Percentiles rank a stretch among this genome's conserved stretches.
Evolutionary conservation across 2,888 invertebrate genomes (phyloP).

Genomic region (Monochamus alternatus): DNA sequence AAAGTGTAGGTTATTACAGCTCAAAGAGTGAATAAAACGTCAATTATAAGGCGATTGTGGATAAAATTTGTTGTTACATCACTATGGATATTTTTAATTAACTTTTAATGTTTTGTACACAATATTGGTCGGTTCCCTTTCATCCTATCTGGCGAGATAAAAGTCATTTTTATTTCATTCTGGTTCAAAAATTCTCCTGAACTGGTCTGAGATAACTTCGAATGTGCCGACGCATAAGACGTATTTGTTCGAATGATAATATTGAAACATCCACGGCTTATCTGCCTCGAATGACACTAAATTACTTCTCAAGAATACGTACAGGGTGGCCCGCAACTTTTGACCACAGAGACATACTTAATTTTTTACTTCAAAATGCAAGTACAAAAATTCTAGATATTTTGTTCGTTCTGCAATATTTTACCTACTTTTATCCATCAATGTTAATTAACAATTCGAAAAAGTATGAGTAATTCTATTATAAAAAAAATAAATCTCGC

Average conservation of each 20-base stretch:
- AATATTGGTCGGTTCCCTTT: constrained; percentile 27
- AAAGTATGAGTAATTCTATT: too few relatives aligned
- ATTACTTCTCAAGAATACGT: background rate
- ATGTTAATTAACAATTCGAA: too few relatives aligned
- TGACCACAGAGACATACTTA: too few relatives aligned
- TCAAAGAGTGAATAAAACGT: too few relatives aligned
- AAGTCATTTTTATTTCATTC: constrained; percentile 31
- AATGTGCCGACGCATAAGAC: background rate
- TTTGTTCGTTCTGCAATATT: too few relatives aligned
- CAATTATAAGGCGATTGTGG: background rate
- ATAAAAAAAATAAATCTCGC: too few relatives aligned
- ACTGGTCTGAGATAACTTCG: constrained; percentile 24
- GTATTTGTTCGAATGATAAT: background rate
- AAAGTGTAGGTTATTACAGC: too few relatives aligned
- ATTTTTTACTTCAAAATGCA: too few relatives aligned
- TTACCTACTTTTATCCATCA: too few relatives aligned
- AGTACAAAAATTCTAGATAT: too few relatives aligned
- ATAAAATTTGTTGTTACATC: constrained; percentile 21
- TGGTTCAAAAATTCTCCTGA: constrained; percentile 34
- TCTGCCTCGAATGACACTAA: background rate
- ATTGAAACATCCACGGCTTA: background rate
- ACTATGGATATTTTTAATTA: constrained; percentile 28
- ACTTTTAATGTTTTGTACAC: constrained; percentile 29
- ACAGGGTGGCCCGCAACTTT: too few relatives aligned
- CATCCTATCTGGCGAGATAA: constrained; percentile 19